phyloP scores from a whole-genome alignment of 2,113 vertebrate species.

The Meriones unguiculatus region DNA sequence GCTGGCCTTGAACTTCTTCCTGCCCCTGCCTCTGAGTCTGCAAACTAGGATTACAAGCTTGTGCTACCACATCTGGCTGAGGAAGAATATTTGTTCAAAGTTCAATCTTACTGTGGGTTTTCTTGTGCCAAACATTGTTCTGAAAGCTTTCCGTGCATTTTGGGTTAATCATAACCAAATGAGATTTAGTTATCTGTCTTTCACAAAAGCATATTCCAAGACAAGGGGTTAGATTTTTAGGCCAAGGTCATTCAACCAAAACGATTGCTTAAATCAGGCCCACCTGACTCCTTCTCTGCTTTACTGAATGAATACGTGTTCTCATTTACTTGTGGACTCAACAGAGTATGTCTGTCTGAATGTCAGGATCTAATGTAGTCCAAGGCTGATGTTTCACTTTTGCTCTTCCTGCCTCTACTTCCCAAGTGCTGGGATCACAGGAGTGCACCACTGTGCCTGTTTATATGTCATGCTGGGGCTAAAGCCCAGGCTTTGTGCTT shows the following conservation, averaged over 20 bases:
- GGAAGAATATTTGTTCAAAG: conserved; percentile 12
- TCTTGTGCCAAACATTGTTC: conserved; percentile 3
- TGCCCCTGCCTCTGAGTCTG: not conserved
- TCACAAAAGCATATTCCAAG: not conserved
- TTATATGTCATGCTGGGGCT: not conserved
- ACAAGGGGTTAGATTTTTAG: conserved; percentile 31
- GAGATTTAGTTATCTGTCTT: not conserved
- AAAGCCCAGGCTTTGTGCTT: not conserved
- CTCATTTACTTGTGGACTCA: not conserved
- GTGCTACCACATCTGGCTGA: not conserved
- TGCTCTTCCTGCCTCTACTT: not conserved
- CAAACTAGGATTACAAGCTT: not conserved
- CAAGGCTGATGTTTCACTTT: not conserved
- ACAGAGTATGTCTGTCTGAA: not conserved
- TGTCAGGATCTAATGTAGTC: not conserved
- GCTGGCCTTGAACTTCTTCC: not conserved
- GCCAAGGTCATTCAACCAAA: conserved; percentile 28
- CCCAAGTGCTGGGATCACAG: not conserved
- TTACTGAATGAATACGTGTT: not conserved
- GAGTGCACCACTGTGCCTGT: not conserved
- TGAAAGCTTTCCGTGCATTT: conserved; percentile 53
- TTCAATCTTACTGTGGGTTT: not conserved
- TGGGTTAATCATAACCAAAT: conserved; percentile 41
- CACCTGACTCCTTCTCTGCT: not conserved
- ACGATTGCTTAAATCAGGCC: not conserved